Conservation (phyloP, 2,797 vertebrate species). For the Tamandua tetradactyla region DNA sequence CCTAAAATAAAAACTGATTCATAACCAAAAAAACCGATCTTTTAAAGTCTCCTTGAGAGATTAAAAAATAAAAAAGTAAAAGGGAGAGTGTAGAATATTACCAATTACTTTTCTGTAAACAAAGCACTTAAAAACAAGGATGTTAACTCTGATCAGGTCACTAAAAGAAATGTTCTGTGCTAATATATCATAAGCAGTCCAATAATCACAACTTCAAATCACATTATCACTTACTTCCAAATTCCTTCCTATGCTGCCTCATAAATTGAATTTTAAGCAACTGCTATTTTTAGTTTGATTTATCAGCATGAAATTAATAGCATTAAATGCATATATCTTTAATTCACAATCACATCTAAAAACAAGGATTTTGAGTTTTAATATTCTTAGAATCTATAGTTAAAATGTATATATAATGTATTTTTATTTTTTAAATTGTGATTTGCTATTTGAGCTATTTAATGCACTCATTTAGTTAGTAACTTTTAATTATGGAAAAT, state of each 20-base stretch:
- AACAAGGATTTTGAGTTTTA: conserved; percentile 44
- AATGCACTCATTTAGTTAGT: not conserved
- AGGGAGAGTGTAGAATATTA: not conserved
- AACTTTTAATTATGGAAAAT: conserved; percentile 37
- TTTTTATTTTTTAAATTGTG: conserved; percentile 32
- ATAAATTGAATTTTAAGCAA: conserved; percentile 47
- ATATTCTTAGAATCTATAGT: not conserved
- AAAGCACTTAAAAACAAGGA: not conserved
- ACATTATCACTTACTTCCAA: conserved; percentile 12
- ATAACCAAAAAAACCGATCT: too few relatives aligned
- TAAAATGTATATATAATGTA: not conserved
- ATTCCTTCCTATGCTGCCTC: conserved; percentile 32
- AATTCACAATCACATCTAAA: conserved; percentile 41
- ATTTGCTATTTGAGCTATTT: conserved; percentile 49
- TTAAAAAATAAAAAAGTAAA: not conserved
- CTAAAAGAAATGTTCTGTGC: not conserved
- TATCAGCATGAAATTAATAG: conserved; percentile 23
- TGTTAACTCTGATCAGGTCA: not conserved
- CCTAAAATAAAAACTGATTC: conserved; percentile 80
- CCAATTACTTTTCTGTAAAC: not conserved
- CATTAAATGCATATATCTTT: conserved; percentile 13
- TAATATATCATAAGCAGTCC: conserved; percentile 39
- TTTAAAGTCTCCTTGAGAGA: not conserved
- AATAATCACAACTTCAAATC: conserved; percentile 27
- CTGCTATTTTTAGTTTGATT: not conserved